Evolutionary conservation across 2,797 vertebrate genomes (phyloP).

Genomic region (Heliangelus exortis): DNA sequence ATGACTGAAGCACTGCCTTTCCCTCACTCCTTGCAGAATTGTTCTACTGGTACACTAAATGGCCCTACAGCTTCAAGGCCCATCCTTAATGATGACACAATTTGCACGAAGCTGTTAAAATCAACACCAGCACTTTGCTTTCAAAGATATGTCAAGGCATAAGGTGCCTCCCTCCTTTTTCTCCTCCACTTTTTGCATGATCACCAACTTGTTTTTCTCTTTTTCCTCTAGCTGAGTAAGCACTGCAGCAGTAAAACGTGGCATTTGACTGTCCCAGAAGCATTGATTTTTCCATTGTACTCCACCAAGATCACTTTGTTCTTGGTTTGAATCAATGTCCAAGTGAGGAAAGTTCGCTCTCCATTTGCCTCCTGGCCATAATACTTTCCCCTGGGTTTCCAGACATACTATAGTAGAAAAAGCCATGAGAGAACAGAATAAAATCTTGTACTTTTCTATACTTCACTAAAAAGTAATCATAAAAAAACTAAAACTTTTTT

Average conservation of each 20-base stretch:
- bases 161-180: background rate
- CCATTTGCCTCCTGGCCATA: background rate
- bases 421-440: background rate
- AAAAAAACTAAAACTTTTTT: background rate
- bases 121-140: background rate
- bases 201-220: background rate
- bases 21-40: background rate
- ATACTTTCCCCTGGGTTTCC: background rate
- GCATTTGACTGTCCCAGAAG: background rate
- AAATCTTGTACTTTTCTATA: background rate
- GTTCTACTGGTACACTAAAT: background rate
- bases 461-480: background rate
- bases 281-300: background rate
- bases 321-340: background rate
- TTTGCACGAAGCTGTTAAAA: background rate
- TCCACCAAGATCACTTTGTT: background rate
- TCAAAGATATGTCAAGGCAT: background rate
- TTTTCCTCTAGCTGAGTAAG: background rate
- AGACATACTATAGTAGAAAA: background rate
- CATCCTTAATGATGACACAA: background rate
- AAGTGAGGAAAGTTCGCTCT: background rate
- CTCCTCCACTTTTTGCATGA: background rate
- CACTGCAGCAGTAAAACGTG: rapidly evolving
- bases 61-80: background rate
- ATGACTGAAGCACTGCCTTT: background rate